Base-by-base conservation (phyloP, 2,113 vertebrate species). In the Eulemur macaco region DNA sequence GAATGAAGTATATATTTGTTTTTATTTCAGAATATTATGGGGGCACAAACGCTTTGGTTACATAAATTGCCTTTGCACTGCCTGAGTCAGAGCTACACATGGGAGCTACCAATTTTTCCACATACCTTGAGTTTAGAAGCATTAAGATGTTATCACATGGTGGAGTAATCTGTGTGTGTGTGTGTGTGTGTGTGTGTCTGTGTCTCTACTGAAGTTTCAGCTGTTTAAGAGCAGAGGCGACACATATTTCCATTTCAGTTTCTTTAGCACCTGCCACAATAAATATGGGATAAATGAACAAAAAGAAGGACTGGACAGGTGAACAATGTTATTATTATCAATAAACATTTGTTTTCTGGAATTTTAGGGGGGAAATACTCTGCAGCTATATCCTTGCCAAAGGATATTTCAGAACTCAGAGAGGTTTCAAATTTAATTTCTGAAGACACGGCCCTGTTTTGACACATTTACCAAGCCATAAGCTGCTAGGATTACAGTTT, bases 401-500 rank as follows among this genome's bases (percentile, higher is more conserved):
- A 78, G 66, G 78, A 68, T 88, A 93, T 89, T 87, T 93, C 69
- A 89, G 45, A 77, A 66, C 52, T 50, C 69, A 84, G 5, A 37
- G 76, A 88, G 50, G 71, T 87, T 92, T 96, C 68, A 82, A 18
- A n/a, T 74, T 80, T 85, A 68, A 88, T 96, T 83, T 86, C 56
- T 86, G 83, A 86, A 66, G 66, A 90, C 31, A 58, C 54, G 78
- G 45, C 54, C 56, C 66, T 85, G 34, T 58, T 93, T 60, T 66
- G 54, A 89, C 71, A 95, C 23, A 34, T 34, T 93, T n/a, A 18
- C 80, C 68, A 86, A 82, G 63, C 34, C 27, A 17, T 23, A 86
- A 86, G 7, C 83, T 86, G 73, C 94, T 95, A 42, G 31, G 37
- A 86, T 29, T 91, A 83, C 89, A 88, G 37, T 96, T 96, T 92